These are phyloP conservation scores for Bembecia ichneumoniformis DNA, from an alignment of 2,888 invertebrate genomes.

Conservation along the genomic window DNA sequence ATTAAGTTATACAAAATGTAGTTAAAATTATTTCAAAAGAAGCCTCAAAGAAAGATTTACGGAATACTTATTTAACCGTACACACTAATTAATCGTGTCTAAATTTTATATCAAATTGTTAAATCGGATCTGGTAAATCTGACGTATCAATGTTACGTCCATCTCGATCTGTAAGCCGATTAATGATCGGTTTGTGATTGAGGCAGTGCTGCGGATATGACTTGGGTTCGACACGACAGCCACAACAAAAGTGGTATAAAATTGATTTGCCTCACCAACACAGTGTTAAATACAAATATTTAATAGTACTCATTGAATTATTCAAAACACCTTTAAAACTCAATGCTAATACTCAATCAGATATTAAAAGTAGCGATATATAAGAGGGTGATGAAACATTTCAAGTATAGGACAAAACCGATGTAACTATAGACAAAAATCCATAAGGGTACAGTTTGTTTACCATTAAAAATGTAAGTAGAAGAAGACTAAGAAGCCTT, in stretches of 20 bases:
- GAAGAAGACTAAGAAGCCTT: background rate
- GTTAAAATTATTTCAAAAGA: no score
- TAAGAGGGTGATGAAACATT: background rate
- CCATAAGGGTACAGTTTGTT: background rate
- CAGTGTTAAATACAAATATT: background rate
- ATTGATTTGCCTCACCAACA: background rate
- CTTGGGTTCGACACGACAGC: conserved; percentile 1
- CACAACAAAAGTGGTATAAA: background rate
- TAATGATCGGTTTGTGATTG: conserved; percentile 24
- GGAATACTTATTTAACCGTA: no score
- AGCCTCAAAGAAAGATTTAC: no score
- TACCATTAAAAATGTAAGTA: background rate
- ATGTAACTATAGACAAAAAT: background rate
- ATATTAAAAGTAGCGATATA: no score
- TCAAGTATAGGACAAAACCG: background rate
- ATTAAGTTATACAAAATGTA: no score
- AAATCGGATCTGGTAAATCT: conserved; percentile 15
- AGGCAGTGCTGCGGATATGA: conserved; percentile 17
- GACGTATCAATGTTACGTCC: conserved; percentile 37
- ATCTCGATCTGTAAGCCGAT: conserved; percentile 35
- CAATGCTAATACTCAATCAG: no score
- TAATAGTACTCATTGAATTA: no score
- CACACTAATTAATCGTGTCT: background rate
- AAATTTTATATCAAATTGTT: background rate
- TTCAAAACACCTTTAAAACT: no score